Percentiles rank a stretch among this genome's conserved stretches.
Evolutionary conservation across 1,140 invertebrate species (phyloP).

Genomic region (Drosophila kikkawai): DNA sequence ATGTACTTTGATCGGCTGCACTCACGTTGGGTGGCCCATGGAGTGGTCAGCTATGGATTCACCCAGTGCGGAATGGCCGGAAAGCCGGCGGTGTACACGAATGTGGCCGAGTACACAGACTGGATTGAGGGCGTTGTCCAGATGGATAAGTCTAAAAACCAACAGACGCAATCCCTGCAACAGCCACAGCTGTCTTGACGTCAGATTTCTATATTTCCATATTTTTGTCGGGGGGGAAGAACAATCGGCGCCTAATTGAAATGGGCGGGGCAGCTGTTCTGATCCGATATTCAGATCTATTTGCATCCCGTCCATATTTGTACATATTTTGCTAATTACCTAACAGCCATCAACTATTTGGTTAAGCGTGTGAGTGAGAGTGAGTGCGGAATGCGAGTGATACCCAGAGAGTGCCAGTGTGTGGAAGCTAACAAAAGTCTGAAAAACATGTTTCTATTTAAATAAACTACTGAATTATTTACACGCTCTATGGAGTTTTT

Average conservation of each 20-base stretch:
- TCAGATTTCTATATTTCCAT: constrained; percentile 41
- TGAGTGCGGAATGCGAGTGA: constrained; percentile 47
- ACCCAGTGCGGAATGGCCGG: constrained; percentile 86
- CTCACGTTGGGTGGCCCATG: constrained; percentile 85
- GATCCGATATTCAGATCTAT: constrained; percentile 47
- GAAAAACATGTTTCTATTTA: constrained; percentile 83
- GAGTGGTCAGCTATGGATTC: constrained; percentile 88
- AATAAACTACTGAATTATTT: constrained; percentile 82
- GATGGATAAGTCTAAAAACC: constrained; percentile 19
- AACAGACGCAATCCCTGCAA: constrained; percentile 19
- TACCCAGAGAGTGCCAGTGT: constrained; percentile 6
- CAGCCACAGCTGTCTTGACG: constrained; percentile 45
- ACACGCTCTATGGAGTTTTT: constrained; percentile 51
- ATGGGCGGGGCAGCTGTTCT: constrained; percentile 29
- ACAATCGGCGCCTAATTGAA: constrained; percentile 59
- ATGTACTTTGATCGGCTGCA: constrained; percentile 83
- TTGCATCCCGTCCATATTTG: constrained; percentile 59
- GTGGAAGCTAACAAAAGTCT: constrained; percentile 72
- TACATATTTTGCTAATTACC: constrained; percentile 82
- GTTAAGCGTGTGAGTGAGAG: constrained; percentile 46
- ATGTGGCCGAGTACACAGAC: constrained; percentile 84
- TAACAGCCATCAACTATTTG: constrained; percentile 62
- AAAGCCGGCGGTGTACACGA: constrained; percentile 87
- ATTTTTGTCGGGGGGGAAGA: constrained; percentile 9
- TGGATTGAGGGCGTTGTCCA: constrained; percentile 84